These are phyloP conservation scores for Leucozona laternaria DNA, from an alignment of 2,888 invertebrate genomes.

Conservation along the genomic window DNA sequence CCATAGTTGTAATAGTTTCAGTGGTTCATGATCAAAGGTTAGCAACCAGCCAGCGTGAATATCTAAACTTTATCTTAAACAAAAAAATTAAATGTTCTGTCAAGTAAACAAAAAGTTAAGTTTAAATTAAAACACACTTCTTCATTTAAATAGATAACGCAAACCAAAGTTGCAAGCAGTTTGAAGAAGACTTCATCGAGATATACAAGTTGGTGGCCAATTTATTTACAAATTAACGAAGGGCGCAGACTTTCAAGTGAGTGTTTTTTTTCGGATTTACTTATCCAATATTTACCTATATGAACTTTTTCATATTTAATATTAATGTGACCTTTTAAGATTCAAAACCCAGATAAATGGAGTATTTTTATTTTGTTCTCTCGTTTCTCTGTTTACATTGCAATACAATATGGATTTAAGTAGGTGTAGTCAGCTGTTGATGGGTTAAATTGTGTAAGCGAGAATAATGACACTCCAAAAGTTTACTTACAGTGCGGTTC, in stretches of 20 bases:
- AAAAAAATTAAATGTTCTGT: no score
- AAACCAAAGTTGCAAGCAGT: slow-evolving; percentile 7
- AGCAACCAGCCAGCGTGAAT: slow-evolving; percentile 1
- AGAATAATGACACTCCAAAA: neutral
- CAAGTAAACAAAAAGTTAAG: no score
- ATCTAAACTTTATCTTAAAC: neutral
- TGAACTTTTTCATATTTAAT: neutral
- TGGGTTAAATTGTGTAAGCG: neutral
- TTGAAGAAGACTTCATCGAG: slow-evolving; percentile 4
- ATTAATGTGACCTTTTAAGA: neutral
- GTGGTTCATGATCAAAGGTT: slow-evolving; percentile 16
- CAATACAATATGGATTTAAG: neutral
- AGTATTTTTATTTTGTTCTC: neutral
- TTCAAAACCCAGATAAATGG: neutral
- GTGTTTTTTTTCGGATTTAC: neutral
- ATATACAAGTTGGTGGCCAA: neutral
- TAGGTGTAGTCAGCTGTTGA: slow-evolving; percentile 13
- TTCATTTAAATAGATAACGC: neutral
- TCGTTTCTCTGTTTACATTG: neutral
- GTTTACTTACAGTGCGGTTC: neutral
- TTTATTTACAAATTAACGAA: neutral
- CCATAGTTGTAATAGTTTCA: slow-evolving; percentile 2
- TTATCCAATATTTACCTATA: no score
- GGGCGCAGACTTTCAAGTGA: neutral
- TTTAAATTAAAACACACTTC: no score